These are phyloP conservation scores for Manis crassicaudata DNA, from an alignment of 2,797 vertebrate species.

Conservation along the genomic window DNA sequence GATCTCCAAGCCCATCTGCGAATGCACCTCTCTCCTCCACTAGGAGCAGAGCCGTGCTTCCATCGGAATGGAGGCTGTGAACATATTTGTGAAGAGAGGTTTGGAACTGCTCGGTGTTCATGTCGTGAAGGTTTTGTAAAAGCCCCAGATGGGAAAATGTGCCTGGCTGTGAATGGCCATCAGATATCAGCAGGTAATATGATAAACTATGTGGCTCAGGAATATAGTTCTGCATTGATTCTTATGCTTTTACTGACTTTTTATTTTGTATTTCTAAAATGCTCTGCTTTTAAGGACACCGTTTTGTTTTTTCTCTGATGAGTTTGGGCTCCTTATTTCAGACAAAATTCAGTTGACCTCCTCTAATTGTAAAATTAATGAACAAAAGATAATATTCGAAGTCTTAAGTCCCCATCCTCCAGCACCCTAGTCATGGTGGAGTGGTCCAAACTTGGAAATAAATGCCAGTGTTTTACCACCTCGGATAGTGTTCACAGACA, in stretches of 20 bases:
- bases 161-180: conserved; percentile 70
- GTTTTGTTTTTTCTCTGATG: not conserved
- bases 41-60: conserved; percentile 89
- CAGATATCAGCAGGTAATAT: conserved; percentile 84
- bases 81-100: conserved; percentile 90
- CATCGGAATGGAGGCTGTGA: conserved; percentile 91
- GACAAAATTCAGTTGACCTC: not conserved
- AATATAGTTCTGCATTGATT: not conserved
- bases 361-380: not conserved
- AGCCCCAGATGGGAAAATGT: conserved; percentile 85
- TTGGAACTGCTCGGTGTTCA: conserved; percentile 86
- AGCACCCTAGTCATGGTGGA: not conserved
- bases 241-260: not conserved
- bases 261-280: not conserved
- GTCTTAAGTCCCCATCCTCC: not conserved
- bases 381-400: not conserved
- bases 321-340: not conserved
- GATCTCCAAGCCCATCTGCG: not conserved
- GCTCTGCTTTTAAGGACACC: not conserved
- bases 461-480: not conserved
- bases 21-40: not conserved
- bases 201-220: not conserved
- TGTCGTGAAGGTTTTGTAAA: conserved; percentile 86
- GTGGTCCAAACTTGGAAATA: not conserved
- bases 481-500: not conserved